Conservation (phyloP, 2,113 vertebrate species). For the Sceloporus tristichus region DNA sequence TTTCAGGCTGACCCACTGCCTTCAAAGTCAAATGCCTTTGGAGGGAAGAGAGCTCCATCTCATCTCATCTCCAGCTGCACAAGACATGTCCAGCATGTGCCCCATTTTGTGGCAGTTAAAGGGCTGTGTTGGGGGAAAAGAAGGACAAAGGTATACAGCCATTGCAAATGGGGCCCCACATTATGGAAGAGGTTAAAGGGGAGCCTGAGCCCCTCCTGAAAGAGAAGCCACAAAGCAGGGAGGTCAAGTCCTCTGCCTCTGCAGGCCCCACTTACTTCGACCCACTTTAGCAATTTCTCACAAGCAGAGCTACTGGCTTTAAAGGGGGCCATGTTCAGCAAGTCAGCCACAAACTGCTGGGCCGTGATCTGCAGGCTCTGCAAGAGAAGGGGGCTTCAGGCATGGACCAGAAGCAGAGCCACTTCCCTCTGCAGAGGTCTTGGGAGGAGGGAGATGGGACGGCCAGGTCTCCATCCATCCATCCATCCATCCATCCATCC, state of each 20-base stretch:
- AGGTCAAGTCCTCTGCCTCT: not conserved
- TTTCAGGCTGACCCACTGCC: not conserved
- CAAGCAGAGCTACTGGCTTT: conserved; percentile 50
- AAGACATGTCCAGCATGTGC: no score
- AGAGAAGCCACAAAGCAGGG: not conserved
- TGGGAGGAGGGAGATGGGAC: no score
- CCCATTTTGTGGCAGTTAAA: no score
- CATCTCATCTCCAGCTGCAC: no score
- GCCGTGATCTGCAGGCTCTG: conserved; percentile 66
- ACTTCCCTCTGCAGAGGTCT: no score
- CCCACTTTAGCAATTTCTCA: conserved; percentile 67
- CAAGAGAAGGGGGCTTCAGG: not conserved
- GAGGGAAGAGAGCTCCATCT: no score
- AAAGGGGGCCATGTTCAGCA: conserved; percentile 61
- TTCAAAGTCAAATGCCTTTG: not conserved
- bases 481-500: no score
- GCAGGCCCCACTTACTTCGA: conserved; percentile 65
- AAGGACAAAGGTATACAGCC: no score
- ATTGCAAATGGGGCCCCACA: no score
- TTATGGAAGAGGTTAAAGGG: not conserved
- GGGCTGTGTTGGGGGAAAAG: no score
- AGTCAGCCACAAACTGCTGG: conserved; percentile 69
- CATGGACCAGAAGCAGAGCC: not conserved
- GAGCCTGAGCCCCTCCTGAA: not conserved
- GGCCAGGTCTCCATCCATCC: not conserved